Percentiles rank a stretch among this genome's conserved stretches.
Conservation (phyloP, 2,113 vertebrate genomes). For the Dryoscopus gambensis region DNA sequence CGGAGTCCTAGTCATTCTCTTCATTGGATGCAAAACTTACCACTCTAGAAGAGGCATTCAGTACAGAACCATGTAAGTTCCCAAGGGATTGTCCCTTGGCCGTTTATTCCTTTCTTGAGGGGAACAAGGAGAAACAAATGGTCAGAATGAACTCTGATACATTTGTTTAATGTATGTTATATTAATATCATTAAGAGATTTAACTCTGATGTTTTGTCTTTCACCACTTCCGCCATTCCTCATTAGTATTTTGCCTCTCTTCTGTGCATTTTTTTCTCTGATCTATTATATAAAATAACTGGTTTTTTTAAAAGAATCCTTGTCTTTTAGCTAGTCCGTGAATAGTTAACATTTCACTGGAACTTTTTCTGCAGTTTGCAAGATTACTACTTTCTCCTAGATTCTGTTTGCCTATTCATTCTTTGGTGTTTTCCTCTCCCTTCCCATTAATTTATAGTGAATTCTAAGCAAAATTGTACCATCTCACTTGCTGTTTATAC, state of each 20-base stretch:
- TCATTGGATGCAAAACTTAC: constrained; percentile 75
- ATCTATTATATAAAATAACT: neutral
- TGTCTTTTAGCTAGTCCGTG: neutral
- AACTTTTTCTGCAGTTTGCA: neutral
- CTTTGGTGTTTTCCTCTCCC: neutral
- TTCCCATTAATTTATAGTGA: neutral
- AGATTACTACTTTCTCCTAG: neutral
- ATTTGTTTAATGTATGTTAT: neutral
- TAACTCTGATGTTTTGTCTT: neutral
- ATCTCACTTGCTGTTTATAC: neutral
- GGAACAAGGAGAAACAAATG: neutral
- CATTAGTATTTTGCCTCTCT: neutral
- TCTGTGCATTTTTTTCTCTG: neutral
- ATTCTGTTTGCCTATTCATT: neutral
- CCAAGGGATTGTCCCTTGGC: neutral
- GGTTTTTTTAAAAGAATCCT: neutral
- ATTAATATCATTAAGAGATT: neutral
- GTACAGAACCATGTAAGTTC: constrained; percentile 81
- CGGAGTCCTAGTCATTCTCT: constrained; percentile 68
- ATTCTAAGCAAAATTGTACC: neutral
- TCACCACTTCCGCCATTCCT: neutral
- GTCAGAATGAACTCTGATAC: neutral
- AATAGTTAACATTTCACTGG: neutral
- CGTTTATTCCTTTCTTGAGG: neutral
- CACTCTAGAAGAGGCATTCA: constrained; percentile 76